Base-by-base conservation (phyloP, 2,797 vertebrate genomes). In the Myotis myotis region DNA sequence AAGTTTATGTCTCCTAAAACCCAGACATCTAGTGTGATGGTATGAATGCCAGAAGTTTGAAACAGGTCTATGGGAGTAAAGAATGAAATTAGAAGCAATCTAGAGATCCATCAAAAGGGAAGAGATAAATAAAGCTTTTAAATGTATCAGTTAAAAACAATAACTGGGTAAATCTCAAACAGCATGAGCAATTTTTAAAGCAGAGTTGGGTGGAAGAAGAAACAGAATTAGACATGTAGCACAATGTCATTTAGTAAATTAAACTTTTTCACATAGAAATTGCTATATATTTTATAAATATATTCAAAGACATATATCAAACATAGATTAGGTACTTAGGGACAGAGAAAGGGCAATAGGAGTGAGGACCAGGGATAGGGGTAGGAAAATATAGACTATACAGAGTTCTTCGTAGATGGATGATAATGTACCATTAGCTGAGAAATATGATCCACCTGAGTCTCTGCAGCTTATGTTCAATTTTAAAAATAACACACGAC, bases 401-500 rank as follows among this genome's bases (percentile, higher is more conserved):
- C 33, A 57, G 30, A 22, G 2, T 36, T 82, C 28, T 80, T 86
- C 41, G 70, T 36, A 74, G 30, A 68, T 57, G 7, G 55, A 19
- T 81, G 47, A 57, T 8, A 47, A 82, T 60, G 17, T 66, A 23
- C 7, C 13, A 2, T 30, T 71, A 83, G 57, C 30, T 88, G 51
- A 90, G 79, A 96, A 92, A 71, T 83, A 83, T 30, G 64, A 83
- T 51, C 49, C 71, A 64, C 60, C 17, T 8, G 49, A 72, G 53
- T 79, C 85, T 87, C 85, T 72, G 62, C 17, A 91, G 79, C 44
- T 93, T 90, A 70, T 51, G 60, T 71, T 85, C 78, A 79, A 75
- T 89, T 87, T 6, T 33, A 68, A 94, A 75, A 80, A 30, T 60
- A 72, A 64, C 81, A 70, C 28, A n/a, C 68, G 57, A 84, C 53